Percentiles rank a stretch among this genome's conserved stretches.
Evolutionary conservation across 2,888 invertebrate species (phyloP).

Genomic region (Yponomeuta cagnagella): DNA sequence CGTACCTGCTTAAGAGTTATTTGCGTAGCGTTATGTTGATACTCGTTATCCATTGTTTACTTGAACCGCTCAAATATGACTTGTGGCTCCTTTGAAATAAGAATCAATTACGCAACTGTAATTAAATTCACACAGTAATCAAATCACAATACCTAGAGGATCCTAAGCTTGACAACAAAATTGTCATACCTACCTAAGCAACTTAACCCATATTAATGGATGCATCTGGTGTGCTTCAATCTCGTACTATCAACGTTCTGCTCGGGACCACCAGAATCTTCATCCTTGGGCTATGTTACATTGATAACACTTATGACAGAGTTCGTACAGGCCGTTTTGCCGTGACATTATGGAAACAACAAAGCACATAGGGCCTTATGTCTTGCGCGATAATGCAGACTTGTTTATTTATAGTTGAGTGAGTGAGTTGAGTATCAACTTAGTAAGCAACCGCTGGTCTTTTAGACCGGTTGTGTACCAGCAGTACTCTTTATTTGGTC

Average conservation of each 20-base stretch:
- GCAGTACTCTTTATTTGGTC: background rate
- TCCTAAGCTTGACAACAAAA: slow-evolving; percentile 25
- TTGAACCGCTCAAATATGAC: slow-evolving; percentile 8
- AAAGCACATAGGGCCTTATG: slow-evolving; percentile 24
- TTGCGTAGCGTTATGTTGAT: no score
- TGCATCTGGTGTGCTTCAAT: background rate
- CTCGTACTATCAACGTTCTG: background rate
- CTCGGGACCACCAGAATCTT: background rate
- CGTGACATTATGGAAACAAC: background rate
- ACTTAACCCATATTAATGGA: background rate
- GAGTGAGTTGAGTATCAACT: background rate
- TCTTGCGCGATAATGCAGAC: slow-evolving; percentile 6
- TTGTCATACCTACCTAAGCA: slow-evolving; percentile 7
- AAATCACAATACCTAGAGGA: slow-evolving; percentile 24
- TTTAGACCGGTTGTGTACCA: background rate
- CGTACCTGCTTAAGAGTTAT: no score
- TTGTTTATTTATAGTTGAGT: background rate
- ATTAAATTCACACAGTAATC: slow-evolving; percentile 17
- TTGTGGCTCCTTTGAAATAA: slow-evolving; percentile 19
- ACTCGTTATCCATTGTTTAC: background rate
- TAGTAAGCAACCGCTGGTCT: background rate
- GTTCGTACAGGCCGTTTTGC: background rate
- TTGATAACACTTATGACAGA: background rate
- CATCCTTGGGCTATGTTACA: background rate
- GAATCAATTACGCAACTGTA: slow-evolving; percentile 20